phyloP scores from a whole-genome alignment of 2,113 vertebrate species.

The Cettia cetti region DNA sequence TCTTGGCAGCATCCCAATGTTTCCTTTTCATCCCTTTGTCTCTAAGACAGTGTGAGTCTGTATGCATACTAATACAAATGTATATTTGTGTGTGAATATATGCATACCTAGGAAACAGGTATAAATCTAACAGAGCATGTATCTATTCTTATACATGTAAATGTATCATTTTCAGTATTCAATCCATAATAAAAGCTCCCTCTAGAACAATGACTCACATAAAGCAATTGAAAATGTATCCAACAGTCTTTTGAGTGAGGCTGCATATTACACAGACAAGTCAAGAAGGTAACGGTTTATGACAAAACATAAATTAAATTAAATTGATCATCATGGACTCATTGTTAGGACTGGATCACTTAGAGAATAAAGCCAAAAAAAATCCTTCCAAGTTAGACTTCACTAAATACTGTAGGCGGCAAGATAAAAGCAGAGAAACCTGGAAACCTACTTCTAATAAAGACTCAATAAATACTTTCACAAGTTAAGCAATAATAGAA shows the following conservation, averaged over 20 bases:
- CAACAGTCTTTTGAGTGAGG: slow-evolving; percentile 39
- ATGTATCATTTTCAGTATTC: slow-evolving; percentile 3
- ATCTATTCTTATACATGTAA: neutral
- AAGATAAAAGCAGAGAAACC: slow-evolving; percentile 30
- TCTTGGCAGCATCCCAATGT: neutral
- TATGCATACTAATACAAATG: neutral
- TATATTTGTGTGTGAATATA: neutral
- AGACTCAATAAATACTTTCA: slow-evolving; percentile 1
- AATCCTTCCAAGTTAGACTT: neutral
- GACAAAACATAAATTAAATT: slow-evolving; percentile 60
- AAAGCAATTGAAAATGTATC: slow-evolving; percentile 43
- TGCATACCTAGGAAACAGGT: neutral
- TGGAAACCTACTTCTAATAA: neutral
- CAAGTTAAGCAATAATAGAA: neutral
- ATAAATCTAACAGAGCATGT: neutral
- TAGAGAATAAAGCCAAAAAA: slow-evolving; percentile 40
- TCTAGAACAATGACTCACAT: slow-evolving; percentile 55
- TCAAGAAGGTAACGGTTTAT: slow-evolving; percentile 49
- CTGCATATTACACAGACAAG: slow-evolving; percentile 24
- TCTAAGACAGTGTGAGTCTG: neutral
- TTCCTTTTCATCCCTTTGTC: neutral
- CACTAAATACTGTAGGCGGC: neutral
- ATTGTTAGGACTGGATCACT: slow-evolving; percentile 49
- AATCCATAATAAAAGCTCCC: slow-evolving; percentile 33
- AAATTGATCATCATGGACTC: slow-evolving; percentile 45